Evolutionary conservation across 2,888 invertebrate genomes (phyloP).

Genomic region (Napeogenes inachia): DNA sequence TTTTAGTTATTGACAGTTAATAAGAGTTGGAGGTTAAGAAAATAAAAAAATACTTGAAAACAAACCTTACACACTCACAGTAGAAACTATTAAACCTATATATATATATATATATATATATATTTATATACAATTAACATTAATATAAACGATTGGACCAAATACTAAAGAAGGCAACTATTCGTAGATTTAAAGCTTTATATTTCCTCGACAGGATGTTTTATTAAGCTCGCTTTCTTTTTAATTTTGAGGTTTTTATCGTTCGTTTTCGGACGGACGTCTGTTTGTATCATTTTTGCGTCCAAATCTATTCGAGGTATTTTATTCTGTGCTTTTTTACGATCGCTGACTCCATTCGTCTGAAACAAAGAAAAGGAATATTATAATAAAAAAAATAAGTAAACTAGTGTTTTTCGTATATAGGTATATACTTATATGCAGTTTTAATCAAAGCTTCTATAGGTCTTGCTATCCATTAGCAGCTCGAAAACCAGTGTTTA

Average conservation of each 20-base stretch:
- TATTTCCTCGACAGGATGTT: conserved; percentile 18
- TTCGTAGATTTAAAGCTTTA: conserved; percentile 46
- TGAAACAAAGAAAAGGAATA: conserved; percentile 28
- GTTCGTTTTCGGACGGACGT: conserved; percentile 31
- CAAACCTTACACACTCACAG: conserved; percentile 21
- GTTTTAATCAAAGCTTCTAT: too few relatives aligned
- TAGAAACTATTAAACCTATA: conserved; percentile 25
- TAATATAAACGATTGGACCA: conserved; percentile 61
- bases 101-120: conserved; percentile 36
- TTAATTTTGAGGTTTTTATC: conserved; percentile 28
- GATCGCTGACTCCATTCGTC: conserved; percentile 36
- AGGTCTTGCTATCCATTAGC: too few relatives aligned
- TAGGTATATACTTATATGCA: too few relatives aligned
- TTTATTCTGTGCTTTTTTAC: conserved; percentile 37
- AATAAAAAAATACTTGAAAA: conserved; percentile 8
- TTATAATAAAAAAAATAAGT: neutral
- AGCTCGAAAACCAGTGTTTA: too few relatives aligned
- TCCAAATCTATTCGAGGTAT: conserved; percentile 23
- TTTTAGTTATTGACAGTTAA: too few relatives aligned
- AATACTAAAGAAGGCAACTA: conserved; percentile 69
- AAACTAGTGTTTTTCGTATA: too few relatives aligned
- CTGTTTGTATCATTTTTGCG: conserved; percentile 31
- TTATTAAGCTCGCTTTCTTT: conserved; percentile 64
- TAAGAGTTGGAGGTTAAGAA: neutral
- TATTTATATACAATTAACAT: conserved; percentile 27